Percentiles rank a stretch among this genome's conserved stretches.
phyloP scores from a whole-genome alignment of 2,113 vertebrate genomes.

The Isichthys henryi region DNA sequence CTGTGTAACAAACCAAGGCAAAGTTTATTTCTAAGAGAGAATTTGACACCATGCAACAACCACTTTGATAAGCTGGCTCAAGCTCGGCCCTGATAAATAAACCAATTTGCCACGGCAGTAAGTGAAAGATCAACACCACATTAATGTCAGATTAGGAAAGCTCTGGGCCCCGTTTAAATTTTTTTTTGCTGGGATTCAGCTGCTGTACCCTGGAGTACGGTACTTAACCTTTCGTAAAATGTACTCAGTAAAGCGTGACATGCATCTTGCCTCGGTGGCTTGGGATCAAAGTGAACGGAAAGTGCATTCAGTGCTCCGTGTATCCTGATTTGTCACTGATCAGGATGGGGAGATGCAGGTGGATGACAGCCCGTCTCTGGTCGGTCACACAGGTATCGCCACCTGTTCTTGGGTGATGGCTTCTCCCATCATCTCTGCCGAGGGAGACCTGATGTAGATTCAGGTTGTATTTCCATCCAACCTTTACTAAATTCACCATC shows the following conservation, averaged over 20 bases:
- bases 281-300: not conserved
- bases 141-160: not conserved
- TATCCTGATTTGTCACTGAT: not conserved
- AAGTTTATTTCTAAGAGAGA: conserved; percentile 37
- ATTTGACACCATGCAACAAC: conserved; percentile 43
- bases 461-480: not conserved
- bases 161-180: not conserved
- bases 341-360: not conserved
- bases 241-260: not conserved
- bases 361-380: not conserved
- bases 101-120: conserved; percentile 52
- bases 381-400: not conserved
- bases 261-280: not conserved
- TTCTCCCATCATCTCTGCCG: not conserved
- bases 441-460: not conserved
- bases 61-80: conserved; percentile 47
- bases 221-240: not conserved
- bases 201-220: not conserved
- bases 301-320: not conserved
- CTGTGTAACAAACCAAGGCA: conserved; percentile 48
- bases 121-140: not conserved
- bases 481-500: not conserved
- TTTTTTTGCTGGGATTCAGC: not conserved
- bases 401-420: not conserved
- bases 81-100: conserved; percentile 47